These are phyloP conservation scores for Lasioglossum pauxillum DNA, from an alignment of 2,888 invertebrate species.

Conservation along the genomic window DNA sequence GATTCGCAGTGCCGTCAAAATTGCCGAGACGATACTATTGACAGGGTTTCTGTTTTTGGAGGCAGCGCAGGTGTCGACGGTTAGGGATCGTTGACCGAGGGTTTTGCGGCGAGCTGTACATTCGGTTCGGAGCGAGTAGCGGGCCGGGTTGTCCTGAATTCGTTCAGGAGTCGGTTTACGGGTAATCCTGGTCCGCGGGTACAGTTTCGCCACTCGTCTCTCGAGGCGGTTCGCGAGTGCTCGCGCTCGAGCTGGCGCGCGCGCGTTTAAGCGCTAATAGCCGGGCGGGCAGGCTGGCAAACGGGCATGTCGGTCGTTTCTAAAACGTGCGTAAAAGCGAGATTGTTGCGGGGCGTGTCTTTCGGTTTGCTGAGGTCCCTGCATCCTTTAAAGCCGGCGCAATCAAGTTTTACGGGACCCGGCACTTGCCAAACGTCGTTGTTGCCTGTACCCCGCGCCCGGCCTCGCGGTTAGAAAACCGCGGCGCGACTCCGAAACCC, in stretches of 20 bases:
- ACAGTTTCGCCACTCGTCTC: conserved; percentile 31
- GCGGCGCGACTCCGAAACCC: neutral
- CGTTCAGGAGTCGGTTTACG: conserved; percentile 31
- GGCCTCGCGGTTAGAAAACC: neutral
- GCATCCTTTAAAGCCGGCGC: conserved; percentile 49
- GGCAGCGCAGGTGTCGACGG: neutral
- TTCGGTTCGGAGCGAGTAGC: neutral
- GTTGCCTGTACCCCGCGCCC: too few relatives aligned
- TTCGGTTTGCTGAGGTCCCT: conserved; percentile 51
- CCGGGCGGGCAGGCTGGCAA: neutral
- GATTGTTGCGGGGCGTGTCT: conserved; percentile 58
- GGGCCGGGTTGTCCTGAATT: conserved; percentile 7
- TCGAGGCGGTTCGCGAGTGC: neutral
- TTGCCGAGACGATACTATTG: too few relatives aligned
- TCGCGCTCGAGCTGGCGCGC: neutral
- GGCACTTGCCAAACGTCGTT: conserved; percentile 39
- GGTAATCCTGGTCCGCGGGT: conserved; percentile 10
- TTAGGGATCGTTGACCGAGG: neutral
- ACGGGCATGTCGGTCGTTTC: neutral
- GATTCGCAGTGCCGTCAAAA: too few relatives aligned
- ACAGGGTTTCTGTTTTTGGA: neutral
- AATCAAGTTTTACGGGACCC: conserved; percentile 59
- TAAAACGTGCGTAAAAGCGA: conserved; percentile 54
- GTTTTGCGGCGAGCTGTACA: neutral
- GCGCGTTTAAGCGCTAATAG: conserved; percentile 51